Conservation (phyloP, 2,797 vertebrate genomes). For the Helarctos malayanus region DNA sequence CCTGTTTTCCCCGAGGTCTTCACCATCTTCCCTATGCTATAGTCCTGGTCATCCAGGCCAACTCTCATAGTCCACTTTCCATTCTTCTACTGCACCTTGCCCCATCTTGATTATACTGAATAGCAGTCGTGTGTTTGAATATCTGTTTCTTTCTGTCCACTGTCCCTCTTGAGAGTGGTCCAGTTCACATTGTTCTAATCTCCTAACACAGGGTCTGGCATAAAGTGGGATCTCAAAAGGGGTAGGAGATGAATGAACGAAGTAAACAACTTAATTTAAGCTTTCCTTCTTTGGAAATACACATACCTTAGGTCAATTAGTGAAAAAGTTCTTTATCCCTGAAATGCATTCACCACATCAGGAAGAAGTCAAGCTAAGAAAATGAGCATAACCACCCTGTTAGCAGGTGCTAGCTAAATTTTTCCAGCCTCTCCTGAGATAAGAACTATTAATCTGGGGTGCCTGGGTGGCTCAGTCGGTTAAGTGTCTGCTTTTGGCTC, state of each 20-base stretch:
- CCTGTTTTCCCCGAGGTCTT: neutral
- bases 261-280: neutral
- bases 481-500: too few species aligned
- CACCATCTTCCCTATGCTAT: neutral
- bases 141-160: neutral
- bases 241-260: neutral
- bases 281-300: neutral
- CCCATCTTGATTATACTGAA: neutral
- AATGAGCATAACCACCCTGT: neutral
- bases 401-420: neutral
- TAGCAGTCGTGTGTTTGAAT: neutral
- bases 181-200: neutral
- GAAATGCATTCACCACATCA: slow-evolving; percentile 45
- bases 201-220: neutral
- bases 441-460: slow-evolving; percentile 6
- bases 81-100: neutral
- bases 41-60: neutral
- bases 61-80: neutral
- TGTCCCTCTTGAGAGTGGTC: neutral
- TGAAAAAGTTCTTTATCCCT: neutral
- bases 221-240: neutral
- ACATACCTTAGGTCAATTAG: neutral
- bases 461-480: too few species aligned
- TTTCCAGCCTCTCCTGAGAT: neutral
- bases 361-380: slow-evolving; percentile 15